Conservation (phyloP, 1,140 invertebrate species). For the Dendroctonus valens region DNA sequence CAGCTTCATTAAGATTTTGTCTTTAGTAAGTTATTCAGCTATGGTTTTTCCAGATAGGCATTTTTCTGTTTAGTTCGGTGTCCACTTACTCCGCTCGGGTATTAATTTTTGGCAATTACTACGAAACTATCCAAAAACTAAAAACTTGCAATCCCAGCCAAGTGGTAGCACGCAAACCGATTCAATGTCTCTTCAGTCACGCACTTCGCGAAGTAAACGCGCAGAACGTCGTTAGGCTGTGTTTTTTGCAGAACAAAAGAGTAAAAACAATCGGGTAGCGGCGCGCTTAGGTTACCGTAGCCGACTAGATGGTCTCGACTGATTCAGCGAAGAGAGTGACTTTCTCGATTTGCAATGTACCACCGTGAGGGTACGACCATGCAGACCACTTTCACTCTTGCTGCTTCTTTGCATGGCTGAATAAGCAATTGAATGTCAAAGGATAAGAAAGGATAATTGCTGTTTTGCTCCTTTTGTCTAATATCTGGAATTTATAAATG, state of each 20-base stretch:
- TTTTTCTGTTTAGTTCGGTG: no score
- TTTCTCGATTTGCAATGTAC: slow-evolving; percentile 19
- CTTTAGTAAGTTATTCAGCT: no score
- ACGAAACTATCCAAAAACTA: no score
- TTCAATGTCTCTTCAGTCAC: no score
- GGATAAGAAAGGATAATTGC: slow-evolving; percentile 12
- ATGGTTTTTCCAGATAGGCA: no score
- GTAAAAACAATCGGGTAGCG: slow-evolving; percentile 12
- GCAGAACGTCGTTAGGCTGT: no score
- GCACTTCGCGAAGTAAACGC: no score
- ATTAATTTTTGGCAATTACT: no score
- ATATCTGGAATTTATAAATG: background rate
- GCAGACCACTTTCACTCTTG: slow-evolving; percentile 34
- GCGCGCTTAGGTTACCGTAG: slow-evolving; percentile 13
- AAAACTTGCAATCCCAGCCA: no score
- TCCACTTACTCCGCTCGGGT: no score
- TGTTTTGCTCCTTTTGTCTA: background rate
- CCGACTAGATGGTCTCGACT: slow-evolving; percentile 18
- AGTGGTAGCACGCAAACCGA: no score
- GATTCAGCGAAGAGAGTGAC: slow-evolving; percentile 19
- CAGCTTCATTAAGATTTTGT: no score
- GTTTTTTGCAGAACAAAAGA: background rate
- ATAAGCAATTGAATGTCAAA: slow-evolving; percentile 21
- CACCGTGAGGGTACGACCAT: slow-evolving; percentile 19
- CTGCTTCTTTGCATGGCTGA: slow-evolving; percentile 18